phyloP scores from a whole-genome alignment of 2,888 invertebrate species.

The Brassicogethes aeneus region DNA sequence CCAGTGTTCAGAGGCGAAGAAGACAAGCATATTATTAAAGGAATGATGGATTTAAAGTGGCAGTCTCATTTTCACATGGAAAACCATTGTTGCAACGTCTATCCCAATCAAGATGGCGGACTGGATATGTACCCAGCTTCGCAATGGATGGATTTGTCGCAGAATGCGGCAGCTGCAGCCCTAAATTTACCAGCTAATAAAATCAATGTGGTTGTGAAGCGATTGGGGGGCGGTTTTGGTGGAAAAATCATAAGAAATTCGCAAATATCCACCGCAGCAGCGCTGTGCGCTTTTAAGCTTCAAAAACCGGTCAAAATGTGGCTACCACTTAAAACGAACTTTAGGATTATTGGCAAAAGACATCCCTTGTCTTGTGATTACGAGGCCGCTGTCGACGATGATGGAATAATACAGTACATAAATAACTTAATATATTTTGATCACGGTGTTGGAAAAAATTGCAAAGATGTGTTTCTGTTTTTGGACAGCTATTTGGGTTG shows the following conservation, averaged over 20 bases:
- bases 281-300: slow-evolving; percentile 57
- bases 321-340: slow-evolving; percentile 61
- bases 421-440: slow-evolving; percentile 48
- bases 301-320: slow-evolving; percentile 61
- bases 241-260: slow-evolving; percentile 59
- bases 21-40: slow-evolving; percentile 46
- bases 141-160: slow-evolving; percentile 55
- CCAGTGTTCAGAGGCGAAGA: slow-evolving; percentile 29
- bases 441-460: slow-evolving; percentile 47
- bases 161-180: slow-evolving; percentile 45
- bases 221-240: slow-evolving; percentile 78
- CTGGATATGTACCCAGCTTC: slow-evolving; percentile 53
- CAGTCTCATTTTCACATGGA: slow-evolving; percentile 79
- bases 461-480: slow-evolving; percentile 31
- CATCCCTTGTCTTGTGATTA: slow-evolving; percentile 52
- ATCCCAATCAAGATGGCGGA: slow-evolving; percentile 54
- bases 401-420: slow-evolving; percentile 60
- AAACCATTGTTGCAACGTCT: slow-evolving; percentile 52
- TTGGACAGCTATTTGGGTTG: slow-evolving; percentile 20
- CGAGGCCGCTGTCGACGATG: slow-evolving; percentile 53
- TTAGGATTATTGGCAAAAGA: slow-evolving; percentile 62
- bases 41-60: slow-evolving; percentile 46
- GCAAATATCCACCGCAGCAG: slow-evolving; percentile 54
- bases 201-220: slow-evolving; percentile 57
- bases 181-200: slow-evolving; percentile 5